phyloP scores from a whole-genome alignment of 1,140 invertebrate species.

The Micrasema longulum region DNA sequence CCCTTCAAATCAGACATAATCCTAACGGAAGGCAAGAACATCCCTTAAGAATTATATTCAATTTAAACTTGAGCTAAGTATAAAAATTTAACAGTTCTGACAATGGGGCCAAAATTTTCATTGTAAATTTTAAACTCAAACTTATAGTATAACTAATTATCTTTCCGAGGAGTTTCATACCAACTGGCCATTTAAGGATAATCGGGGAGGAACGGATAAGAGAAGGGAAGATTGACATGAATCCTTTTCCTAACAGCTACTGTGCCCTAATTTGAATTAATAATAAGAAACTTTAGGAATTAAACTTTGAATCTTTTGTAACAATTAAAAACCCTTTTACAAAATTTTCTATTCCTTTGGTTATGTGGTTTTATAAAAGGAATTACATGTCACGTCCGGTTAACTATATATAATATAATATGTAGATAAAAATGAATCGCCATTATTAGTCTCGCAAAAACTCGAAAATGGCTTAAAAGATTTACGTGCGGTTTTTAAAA shows the following conservation, averaged over 20 bases:
- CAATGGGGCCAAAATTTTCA: constrained; percentile 23
- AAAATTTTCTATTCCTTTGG: too few relatives aligned
- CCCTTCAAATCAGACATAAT: too few relatives aligned
- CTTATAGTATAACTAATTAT: constrained; percentile 29
- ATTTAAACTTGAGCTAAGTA: constrained; percentile 26
- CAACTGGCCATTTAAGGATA: constrained; percentile 29
- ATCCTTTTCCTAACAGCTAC: neutral
- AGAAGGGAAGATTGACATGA: constrained; percentile 1
- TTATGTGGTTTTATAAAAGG: too few relatives aligned
- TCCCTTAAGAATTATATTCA: constrained; percentile 23
- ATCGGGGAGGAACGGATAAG: constrained; percentile 20
- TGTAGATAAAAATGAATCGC: too few relatives aligned
- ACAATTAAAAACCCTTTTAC: neutral
- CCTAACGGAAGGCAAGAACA: too few relatives aligned
- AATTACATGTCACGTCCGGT: too few relatives aligned
- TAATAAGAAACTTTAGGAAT: neutral
- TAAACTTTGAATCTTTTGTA: neutral
- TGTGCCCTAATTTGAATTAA: neutral
- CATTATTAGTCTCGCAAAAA: too few relatives aligned
- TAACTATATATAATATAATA: too few relatives aligned
- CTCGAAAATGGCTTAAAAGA: too few relatives aligned
- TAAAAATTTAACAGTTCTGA: constrained; percentile 35
- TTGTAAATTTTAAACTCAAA: constrained; percentile 38
- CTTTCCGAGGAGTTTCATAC: constrained; percentile 6
- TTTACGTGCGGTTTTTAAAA: too few relatives aligned